Percentiles rank a stretch among this genome's conserved stretches.
Conservation (phyloP, 2,888 invertebrate genomes). For the Drosophila basisetae region DNA sequence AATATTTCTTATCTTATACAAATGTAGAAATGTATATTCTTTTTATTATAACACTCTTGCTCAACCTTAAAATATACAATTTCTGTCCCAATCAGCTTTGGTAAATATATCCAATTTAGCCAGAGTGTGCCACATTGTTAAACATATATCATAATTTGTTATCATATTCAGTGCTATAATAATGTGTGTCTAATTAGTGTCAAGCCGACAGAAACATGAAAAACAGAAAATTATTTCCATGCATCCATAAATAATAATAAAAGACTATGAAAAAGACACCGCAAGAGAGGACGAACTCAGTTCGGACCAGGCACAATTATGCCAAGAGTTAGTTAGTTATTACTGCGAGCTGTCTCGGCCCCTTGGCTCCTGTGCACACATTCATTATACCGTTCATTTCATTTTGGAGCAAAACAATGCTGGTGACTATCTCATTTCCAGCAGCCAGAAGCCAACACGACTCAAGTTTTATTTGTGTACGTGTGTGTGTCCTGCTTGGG, state of each 20-base stretch:
- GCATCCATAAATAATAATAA: conserved; percentile 65
- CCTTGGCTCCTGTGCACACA: conserved; percentile 43
- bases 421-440: conserved; percentile 72
- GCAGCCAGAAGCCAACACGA: conserved; percentile 53
- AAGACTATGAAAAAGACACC: conserved; percentile 20
- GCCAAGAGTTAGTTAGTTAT: conserved; percentile 69
- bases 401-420: conserved; percentile 69
- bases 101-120: neutral
- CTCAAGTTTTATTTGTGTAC: conserved; percentile 17
- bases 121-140: neutral
- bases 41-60: neutral
- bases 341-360: conserved; percentile 39
- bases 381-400: conserved; percentile 72
- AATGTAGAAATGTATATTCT: neutral
- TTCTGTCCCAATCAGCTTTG: neutral
- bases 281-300: conserved; percentile 9
- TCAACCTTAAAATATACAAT: neutral
- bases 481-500: conserved; percentile 15
- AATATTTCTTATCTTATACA: neutral
- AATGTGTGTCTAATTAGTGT: conserved; percentile 35
- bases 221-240: conserved; percentile 12
- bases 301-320: conserved; percentile 41
- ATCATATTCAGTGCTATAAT: conserved; percentile 4
- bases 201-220: conserved; percentile 7
- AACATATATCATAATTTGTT: neutral